Evolutionary conservation across 2,797 vertebrate genomes (phyloP).

Genomic region (Coccyzus lansbergi): DNA sequence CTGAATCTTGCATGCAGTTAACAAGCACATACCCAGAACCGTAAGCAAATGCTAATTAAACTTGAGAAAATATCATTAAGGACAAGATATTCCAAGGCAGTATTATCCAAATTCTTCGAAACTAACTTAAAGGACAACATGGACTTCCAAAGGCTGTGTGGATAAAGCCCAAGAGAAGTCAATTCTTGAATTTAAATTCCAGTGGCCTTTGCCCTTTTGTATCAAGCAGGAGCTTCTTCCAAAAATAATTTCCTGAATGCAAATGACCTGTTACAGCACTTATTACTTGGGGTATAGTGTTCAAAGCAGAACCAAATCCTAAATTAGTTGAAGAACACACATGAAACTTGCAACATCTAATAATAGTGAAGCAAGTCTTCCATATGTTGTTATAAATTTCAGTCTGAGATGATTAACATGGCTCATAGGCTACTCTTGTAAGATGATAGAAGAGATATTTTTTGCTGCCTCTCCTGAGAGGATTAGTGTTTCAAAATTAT

Average conservation of each 20-base stretch:
- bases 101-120: not conserved
- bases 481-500: slow-evolving; percentile 17
- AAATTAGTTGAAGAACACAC: slow-evolving; percentile 20
- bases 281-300: not conserved
- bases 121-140: not conserved
- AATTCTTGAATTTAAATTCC: not conserved
- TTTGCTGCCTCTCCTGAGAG: slow-evolving; percentile 16
- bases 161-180: not conserved
- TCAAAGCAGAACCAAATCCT: not conserved
- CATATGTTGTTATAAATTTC: slow-evolving; percentile 51
- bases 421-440: slow-evolving; percentile 31
- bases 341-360: slow-evolving; percentile 36
- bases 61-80: not conserved
- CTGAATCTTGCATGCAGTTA: not conserved
- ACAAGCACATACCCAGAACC: not conserved
- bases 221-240: slow-evolving; percentile 31
- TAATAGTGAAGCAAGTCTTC: slow-evolving; percentile 52
- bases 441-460: slow-evolving; percentile 52
- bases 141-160: not conserved
- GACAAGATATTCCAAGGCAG: not conserved
- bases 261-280: slow-evolving; percentile 28
- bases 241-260: slow-evolving; percentile 51
- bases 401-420: slow-evolving; percentile 34
- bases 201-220: slow-evolving; percentile 28
- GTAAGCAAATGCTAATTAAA: not conserved